Conservation (phyloP, 2,113 vertebrate genomes). For the Mugil cephalus region DNA sequence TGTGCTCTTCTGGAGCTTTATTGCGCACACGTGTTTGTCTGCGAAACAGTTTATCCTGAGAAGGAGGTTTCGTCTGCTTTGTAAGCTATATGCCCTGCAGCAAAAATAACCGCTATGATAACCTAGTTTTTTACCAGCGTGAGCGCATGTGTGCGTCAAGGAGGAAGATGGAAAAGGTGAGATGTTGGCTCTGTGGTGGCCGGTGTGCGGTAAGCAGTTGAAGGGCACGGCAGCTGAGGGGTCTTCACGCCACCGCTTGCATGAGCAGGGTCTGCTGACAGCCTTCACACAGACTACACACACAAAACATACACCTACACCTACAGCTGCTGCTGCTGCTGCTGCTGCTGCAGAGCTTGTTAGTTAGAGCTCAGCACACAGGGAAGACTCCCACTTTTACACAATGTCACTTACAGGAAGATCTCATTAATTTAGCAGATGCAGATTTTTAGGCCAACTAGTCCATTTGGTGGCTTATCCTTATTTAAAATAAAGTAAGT, state of each 20-base stretch:
- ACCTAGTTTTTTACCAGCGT: conserved; percentile 63
- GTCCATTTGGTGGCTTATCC: not conserved
- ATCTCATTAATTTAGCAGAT: conserved; percentile 34
- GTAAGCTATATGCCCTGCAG: conserved; percentile 59
- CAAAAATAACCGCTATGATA: conserved; percentile 58
- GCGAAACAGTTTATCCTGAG: conserved; percentile 40
- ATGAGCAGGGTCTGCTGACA: conserved; percentile 25
- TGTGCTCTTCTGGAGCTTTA: conserved; percentile 5
- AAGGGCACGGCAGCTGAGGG: conserved; percentile 26
- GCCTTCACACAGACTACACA: conserved; percentile 18
- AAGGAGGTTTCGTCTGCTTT: conserved; percentile 63
- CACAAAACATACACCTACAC: conserved; percentile 23
- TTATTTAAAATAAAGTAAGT: not conserved
- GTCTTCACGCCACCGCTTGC: conserved; percentile 39
- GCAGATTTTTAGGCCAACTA: not conserved
- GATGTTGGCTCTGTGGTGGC: conserved; percentile 4
- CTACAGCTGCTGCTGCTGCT: conserved; percentile 14
- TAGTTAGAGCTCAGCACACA: conserved; percentile 32
- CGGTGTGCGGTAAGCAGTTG: conserved; percentile 16
- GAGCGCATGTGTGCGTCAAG: conserved; percentile 4
- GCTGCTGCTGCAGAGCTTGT: conserved; percentile 34
- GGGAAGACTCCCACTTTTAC: conserved; percentile 37
- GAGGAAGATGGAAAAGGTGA: conserved; percentile 3
- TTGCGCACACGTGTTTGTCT: conserved; percentile 4
- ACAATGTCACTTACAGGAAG: conserved; percentile 15